These are phyloP conservation scores for Melanerpes formicivorus DNA, from an alignment of 2,113 vertebrate species.

Conservation along the genomic window DNA sequence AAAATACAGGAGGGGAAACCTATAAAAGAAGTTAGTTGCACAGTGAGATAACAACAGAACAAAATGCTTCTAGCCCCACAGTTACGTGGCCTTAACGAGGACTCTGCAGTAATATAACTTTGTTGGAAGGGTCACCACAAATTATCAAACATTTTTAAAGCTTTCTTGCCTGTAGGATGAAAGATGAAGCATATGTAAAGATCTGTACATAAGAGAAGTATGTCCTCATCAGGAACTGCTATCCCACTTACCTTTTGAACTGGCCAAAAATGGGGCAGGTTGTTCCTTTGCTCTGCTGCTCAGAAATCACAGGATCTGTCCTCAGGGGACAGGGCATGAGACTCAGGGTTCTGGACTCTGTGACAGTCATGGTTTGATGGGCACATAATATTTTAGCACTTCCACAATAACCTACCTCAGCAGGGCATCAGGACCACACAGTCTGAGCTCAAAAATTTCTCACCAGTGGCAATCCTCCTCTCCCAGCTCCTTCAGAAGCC, in stretches of 20 bases:
- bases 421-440: not conserved
- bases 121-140: not conserved
- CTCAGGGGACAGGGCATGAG: not conserved
- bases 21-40: not conserved
- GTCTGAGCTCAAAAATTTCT: not conserved
- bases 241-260: not conserved
- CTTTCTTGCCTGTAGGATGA: not conserved
- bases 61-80: not conserved
- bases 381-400: not conserved
- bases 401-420: not conserved
- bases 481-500: not conserved
- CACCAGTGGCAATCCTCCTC: not conserved
- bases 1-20: not conserved
- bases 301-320: not conserved
- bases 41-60: not conserved
- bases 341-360: fast-evolving
- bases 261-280: not conserved
- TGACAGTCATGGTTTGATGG: not conserved
- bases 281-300: not conserved
- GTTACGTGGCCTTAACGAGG: fast-evolving
- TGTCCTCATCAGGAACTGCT: not conserved
- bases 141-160: not conserved
- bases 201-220: not conserved
- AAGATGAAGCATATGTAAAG: not conserved
- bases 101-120: not conserved